These are phyloP conservation scores for Eudemis profundana DNA, from an alignment of 2,888 invertebrate species.

Conservation along the genomic window DNA sequence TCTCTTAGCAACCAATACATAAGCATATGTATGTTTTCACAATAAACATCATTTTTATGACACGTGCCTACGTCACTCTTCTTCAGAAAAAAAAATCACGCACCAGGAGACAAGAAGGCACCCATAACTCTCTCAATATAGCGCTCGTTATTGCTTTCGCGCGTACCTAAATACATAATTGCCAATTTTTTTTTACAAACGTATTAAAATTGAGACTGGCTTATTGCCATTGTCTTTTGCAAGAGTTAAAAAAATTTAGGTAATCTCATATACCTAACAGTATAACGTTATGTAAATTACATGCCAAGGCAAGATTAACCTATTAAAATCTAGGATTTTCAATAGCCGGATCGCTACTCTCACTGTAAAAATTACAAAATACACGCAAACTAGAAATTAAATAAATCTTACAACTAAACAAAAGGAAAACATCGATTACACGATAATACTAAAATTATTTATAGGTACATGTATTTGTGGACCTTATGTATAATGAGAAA, in stretches of 20 bases:
- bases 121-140: conserved; percentile 46
- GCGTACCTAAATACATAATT: conserved; percentile 11
- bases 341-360: conserved; percentile 3
- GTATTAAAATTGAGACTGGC: conserved; percentile 37
- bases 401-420: conserved; percentile 28
- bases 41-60: too few relatives aligned
- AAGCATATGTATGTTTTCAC: too few relatives aligned
- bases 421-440: conserved; percentile 31
- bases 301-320: conserved; percentile 29
- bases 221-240: conserved; percentile 36
- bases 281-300: conserved; percentile 23
- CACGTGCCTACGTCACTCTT: not conserved
- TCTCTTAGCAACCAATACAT: too few relatives aligned
- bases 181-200: conserved; percentile 33
- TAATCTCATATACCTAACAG: conserved; percentile 25
- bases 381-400: conserved; percentile 36
- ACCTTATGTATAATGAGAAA: conserved; percentile 47
- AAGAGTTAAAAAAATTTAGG: conserved; percentile 19
- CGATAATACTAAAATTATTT: conserved; percentile 45
- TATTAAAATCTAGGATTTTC: conserved; percentile 15
- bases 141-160: not conserved
- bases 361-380: conserved; percentile 11
- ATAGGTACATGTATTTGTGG: conserved; percentile 45
- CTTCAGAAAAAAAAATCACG: conserved; percentile 35
- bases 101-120: conserved; percentile 63